These are phyloP conservation scores for Callocephalon fimbriatum DNA, from an alignment of 2,113 vertebrate species.

Conservation along the genomic window DNA sequence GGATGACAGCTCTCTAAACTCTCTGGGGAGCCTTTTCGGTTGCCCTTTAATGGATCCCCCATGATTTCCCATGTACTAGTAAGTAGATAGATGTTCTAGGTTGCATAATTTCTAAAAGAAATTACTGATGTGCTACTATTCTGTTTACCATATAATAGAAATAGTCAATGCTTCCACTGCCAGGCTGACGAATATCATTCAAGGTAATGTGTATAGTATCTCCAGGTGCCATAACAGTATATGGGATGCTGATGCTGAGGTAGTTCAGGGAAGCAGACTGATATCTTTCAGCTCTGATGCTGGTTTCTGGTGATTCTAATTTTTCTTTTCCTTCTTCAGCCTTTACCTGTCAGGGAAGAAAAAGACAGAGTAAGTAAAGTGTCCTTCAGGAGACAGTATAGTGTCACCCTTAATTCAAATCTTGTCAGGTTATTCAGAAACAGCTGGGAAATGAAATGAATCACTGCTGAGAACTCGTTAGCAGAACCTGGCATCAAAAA, in stretches of 20 bases:
- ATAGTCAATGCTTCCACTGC: constrained; percentile 33
- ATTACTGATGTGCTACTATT: not conserved
- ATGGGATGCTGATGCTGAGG: constrained; percentile 70
- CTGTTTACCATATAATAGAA: constrained; percentile 76
- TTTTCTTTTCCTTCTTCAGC: constrained; percentile 54
- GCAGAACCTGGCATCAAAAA: not conserved
- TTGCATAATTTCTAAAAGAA: not conserved
- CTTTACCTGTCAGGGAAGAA: constrained; percentile 47
- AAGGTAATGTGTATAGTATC: constrained; percentile 57
- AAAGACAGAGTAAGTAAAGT: not conserved
- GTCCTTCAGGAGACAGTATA: not conserved
- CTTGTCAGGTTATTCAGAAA: not conserved
- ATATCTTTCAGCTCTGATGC: constrained; percentile 41
- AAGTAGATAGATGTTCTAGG: not conserved
- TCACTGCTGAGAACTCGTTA: not conserved
- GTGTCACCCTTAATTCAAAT: not conserved
- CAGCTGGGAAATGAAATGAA: not conserved
- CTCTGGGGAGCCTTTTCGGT: not conserved
- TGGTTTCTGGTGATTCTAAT: constrained; percentile 49
- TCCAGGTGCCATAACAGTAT: constrained; percentile 43
- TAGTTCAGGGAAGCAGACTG: constrained; percentile 12
- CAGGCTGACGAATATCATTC: constrained; percentile 44
- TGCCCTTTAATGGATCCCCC: not conserved
- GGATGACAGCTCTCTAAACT: not conserved
- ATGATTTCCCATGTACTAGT: not conserved